Base-by-base conservation (phyloP, 2,797 vertebrate species). In the Onychomys arenicola region DNA sequence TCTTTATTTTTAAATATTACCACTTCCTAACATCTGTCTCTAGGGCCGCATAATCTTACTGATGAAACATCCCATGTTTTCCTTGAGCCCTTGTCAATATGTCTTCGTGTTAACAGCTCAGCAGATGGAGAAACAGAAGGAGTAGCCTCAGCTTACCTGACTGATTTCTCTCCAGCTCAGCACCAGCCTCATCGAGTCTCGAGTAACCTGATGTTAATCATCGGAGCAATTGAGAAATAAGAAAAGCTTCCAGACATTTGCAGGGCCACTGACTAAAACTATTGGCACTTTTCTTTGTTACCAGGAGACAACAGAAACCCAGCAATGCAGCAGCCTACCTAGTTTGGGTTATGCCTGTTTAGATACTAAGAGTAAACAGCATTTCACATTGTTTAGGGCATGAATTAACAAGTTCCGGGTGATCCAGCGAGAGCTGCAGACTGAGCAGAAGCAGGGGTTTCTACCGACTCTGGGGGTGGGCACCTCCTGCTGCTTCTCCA, bases 51-150 rank as follows among this genome's bases (percentile, higher is more conserved):
- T 99, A 99, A 99, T 99, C 99, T 99, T 97, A 98, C 98, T 99
- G 98, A 99, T 99, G 98, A 99, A 99, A 99, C 99, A 99, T 98
- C 99, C 98, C 97, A 98, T 98, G 98, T 99, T 98, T 99, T 98
- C 98, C 98, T 99, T 99, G 98, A 99, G 98, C 98, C 97, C 96
- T 97, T 98, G 98, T 99, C 99, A 99, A 98, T 99, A 99, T 99
- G 99, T 99, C 98, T 98, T 98, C 88, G 49, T 97, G 98, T 99
- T 98, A 98, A 98, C 98, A 99, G 99, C 98, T 99, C 98, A 99
- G 97, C 98, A 98, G 97, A 98, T 98, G 98, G 97, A 97, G 97
- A 97, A 94, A 37, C 96, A 98, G 96, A 98, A 98, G 97, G 98
- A 98, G 96, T 97, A 98, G 98, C 98, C 98, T 98, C 98, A 98